These are phyloP conservation scores for Resseliella maxima DNA, from an alignment of 2,888 invertebrate genomes.

Conservation along the genomic window DNA sequence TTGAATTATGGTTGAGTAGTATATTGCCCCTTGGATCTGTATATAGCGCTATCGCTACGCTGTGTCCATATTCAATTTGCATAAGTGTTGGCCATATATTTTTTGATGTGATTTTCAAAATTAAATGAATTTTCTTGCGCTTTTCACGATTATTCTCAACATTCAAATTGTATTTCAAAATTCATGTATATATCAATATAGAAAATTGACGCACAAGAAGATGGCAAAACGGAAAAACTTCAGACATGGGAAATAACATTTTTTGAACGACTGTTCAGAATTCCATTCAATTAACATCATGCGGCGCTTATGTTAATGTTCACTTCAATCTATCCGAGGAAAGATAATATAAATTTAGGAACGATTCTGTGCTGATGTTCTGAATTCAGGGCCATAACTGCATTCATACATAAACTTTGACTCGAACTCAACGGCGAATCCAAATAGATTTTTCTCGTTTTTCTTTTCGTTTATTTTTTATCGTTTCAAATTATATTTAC, in stretches of 20 bases:
- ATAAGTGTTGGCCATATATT: neutral
- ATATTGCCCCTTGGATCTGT: too few relatives aligned
- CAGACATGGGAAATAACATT: neutral
- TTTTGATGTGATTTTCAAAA: neutral
- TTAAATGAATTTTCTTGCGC: neutral
- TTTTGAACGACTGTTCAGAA: neutral
- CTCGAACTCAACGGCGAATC: too few relatives aligned
- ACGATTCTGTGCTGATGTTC: neutral
- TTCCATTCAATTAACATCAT: too few relatives aligned
- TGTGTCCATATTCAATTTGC: slow-evolving; percentile 26
- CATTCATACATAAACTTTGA: neutral
- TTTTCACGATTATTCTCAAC: too few relatives aligned
- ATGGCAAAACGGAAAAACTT: neutral
- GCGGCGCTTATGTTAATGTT: too few relatives aligned
- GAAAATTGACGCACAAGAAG: too few relatives aligned
- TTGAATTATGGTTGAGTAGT: too few relatives aligned
- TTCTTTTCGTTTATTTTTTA: neutral
- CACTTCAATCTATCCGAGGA: too few relatives aligned
- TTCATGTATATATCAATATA: too few relatives aligned
- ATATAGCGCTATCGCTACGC: too few relatives aligned
- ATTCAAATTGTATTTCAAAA: too few relatives aligned
- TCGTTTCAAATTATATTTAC: neutral
- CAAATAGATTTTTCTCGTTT: neutral
- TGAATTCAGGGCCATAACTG: slow-evolving; percentile 26
- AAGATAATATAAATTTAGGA: neutral